Percentiles rank a stretch among this genome's conserved stretches.
Conservation (phyloP, 2,888 invertebrate species). For the Proisotoma minuta region DNA sequence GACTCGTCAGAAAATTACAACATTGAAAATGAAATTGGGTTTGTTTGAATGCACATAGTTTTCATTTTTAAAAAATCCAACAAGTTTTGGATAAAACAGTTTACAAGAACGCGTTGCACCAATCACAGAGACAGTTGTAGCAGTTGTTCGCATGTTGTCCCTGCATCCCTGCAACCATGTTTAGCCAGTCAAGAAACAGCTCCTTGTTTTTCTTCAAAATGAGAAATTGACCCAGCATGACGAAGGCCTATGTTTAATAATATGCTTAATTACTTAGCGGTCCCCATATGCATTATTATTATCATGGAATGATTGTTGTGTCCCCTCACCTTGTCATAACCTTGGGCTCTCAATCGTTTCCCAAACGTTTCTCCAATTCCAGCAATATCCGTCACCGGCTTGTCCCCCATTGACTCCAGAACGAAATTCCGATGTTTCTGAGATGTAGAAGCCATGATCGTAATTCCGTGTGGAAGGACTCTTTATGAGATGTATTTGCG, state of each 20-base stretch:
- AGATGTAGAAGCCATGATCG: constrained; percentile 79
- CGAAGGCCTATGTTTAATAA: constrained; percentile 77
- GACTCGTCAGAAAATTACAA: too few relatives aligned
- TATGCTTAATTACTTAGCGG: background rate
- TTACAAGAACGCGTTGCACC: constrained; percentile 79
- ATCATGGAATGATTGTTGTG: background rate
- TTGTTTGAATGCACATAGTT: too few relatives aligned
- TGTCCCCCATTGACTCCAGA: constrained; percentile 77
- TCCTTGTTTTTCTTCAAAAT: constrained; percentile 93
- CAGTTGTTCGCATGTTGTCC: constrained; percentile 90
- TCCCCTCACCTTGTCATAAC: constrained; percentile 82
- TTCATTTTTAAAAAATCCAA: background rate
- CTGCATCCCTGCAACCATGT: constrained; percentile 85
- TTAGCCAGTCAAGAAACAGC: constrained; percentile 95
- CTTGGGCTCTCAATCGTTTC: constrained; percentile 72
- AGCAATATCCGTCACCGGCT: constrained; percentile 87
- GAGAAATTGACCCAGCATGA: constrained; percentile 92
- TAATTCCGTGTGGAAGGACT: too few relatives aligned
- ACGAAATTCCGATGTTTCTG: constrained; percentile 85
- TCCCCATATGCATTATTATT: background rate
- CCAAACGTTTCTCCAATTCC: constrained; percentile 94
- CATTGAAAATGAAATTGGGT: too few relatives aligned
- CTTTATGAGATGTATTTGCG: too few relatives aligned
- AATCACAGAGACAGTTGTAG: constrained; percentile 89
- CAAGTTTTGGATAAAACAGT: background rate